phyloP scores from a whole-genome alignment of 1,140 invertebrate genomes.

The Zaprionus nigranus region DNA sequence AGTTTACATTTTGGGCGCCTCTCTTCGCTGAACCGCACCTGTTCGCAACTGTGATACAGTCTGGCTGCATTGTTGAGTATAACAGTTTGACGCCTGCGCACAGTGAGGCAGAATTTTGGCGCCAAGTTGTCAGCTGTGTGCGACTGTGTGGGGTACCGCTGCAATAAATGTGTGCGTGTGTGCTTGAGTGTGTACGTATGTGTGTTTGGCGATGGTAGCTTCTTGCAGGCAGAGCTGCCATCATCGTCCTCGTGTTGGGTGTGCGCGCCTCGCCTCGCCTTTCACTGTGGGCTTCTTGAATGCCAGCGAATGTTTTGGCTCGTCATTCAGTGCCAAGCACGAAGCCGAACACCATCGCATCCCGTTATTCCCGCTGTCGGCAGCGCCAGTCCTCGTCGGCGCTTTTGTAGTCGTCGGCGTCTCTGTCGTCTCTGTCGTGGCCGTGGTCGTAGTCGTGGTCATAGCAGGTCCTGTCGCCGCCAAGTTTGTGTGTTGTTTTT shows the following conservation, averaged over 20 bases:
- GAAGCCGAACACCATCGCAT: slow-evolving; percentile 54
- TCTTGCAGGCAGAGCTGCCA: slow-evolving; percentile 75
- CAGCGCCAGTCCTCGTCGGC: slow-evolving; percentile 16
- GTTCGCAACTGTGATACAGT: slow-evolving; percentile 46
- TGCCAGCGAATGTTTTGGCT: slow-evolving; percentile 47
- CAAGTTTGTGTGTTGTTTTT: slow-evolving; percentile 43
- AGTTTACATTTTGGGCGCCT: neutral
- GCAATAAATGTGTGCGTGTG: slow-evolving; percentile 46
- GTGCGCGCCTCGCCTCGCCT: slow-evolving; percentile 28
- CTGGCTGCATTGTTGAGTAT: slow-evolving; percentile 35
- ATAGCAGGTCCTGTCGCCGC: slow-evolving; percentile 53
- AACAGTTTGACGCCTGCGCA: slow-evolving; percentile 59
- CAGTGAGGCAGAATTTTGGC: slow-evolving; percentile 54
- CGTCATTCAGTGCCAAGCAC: slow-evolving; percentile 64
- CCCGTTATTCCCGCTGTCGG: slow-evolving; percentile 32
- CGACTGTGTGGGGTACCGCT: slow-evolving; percentile 26
- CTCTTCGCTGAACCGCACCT: slow-evolving; percentile 25
- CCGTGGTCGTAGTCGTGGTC: slow-evolving; percentile 38
- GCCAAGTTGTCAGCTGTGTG: slow-evolving; percentile 67
- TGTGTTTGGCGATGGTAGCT: slow-evolving; percentile 62
- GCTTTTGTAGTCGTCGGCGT: slow-evolving; percentile 41
- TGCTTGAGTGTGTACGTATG: slow-evolving; percentile 12
- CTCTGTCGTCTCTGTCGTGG: slow-evolving; percentile 9
- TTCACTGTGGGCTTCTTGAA: slow-evolving; percentile 40
- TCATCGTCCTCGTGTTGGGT: slow-evolving; percentile 78